A percentile compares a stretch with the other conserved stretches of the same genome.
Conservation (phyloP, 2,888 invertebrate genomes). For the Tiliacea aurago region DNA sequence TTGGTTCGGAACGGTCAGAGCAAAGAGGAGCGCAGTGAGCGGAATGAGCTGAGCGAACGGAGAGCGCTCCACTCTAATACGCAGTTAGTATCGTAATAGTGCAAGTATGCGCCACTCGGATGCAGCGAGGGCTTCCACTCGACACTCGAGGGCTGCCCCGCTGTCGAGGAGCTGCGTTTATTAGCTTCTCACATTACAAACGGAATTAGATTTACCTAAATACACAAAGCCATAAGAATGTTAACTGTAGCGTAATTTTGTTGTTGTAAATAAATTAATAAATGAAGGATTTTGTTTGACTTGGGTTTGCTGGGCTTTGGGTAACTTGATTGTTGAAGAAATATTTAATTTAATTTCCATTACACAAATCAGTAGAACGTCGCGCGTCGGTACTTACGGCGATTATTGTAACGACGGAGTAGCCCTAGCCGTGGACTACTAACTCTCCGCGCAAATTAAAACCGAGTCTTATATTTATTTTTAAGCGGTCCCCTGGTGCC, state of each 20-base stretch:
- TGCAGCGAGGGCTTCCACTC: constrained; percentile 22
- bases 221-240: constrained; percentile 1
- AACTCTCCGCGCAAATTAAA: constrained; percentile 71
- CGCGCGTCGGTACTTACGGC: background rate
- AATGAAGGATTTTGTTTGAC: background rate
- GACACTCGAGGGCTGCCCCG: constrained; percentile 42
- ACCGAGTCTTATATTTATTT: constrained; percentile 79
- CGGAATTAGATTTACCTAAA: constrained; percentile 17
- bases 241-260: background rate
- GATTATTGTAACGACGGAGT: background rate
- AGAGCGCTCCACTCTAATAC: constrained; percentile 30
- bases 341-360: background rate
- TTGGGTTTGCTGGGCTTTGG: too few relatives aligned
- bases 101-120: constrained; percentile 49
- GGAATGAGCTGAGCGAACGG: background rate
- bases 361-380: background rate
- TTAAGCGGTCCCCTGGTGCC: constrained; percentile 67
- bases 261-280: background rate
- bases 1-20: constrained; percentile 30
- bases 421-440: constrained; percentile 7
- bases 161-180: constrained; percentile 10
- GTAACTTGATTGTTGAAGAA: background rate
- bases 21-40: constrained; percentile 7
- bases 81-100: constrained; percentile 48
- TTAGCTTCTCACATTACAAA: constrained; percentile 22